Evolutionary conservation across 2,888 invertebrate species (phyloP).

Genomic region (Trissoscelio sp.): DNA sequence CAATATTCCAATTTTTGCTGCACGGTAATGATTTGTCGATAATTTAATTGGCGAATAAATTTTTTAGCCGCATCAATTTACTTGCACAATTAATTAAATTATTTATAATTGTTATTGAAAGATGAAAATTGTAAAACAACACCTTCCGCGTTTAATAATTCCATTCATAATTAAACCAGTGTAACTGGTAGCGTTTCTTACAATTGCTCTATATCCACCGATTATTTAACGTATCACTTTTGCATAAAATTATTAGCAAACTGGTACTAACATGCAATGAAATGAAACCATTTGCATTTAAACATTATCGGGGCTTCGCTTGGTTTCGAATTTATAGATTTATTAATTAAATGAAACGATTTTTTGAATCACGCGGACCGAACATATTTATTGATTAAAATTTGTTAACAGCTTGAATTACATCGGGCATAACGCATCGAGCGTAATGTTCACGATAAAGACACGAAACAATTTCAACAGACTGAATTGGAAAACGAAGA

Average conservation of each 20-base stretch:
- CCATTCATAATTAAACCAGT: constrained; percentile 34
- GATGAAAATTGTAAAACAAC: constrained; percentile 45
- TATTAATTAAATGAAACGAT: constrained; percentile 41
- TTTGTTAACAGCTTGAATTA: constrained; percentile 4
- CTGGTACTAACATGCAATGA: constrained; percentile 41
- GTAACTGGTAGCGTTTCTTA: constrained; percentile 22
- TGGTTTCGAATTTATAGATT: constrained; percentile 47
- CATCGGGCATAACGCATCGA: not conserved
- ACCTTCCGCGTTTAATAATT: constrained; percentile 45
- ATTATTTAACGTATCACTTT: constrained; percentile 50
- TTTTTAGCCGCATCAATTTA: constrained; percentile 22
- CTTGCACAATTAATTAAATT: constrained; percentile 36
- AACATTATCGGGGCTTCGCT: constrained; percentile 43
- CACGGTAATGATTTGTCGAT: not conserved
- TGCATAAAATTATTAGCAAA: constrained; percentile 49
- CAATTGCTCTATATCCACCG: constrained; percentile 6
- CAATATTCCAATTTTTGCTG: not conserved
- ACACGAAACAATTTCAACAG: not conserved
- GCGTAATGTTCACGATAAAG: constrained; percentile 3
- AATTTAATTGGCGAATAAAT: not conserved
- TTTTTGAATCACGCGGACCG: constrained; percentile 21
- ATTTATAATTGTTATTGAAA: constrained; percentile 28
- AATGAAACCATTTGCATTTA: constrained; percentile 52
- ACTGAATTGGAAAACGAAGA: not conserved
- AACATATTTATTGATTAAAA: constrained; percentile 30